Percentiles rank a stretch among this genome's conserved stretches.
phyloP scores from a whole-genome alignment of 2,888 invertebrate genomes.

The Caenorhabditis panamensis region DNA sequence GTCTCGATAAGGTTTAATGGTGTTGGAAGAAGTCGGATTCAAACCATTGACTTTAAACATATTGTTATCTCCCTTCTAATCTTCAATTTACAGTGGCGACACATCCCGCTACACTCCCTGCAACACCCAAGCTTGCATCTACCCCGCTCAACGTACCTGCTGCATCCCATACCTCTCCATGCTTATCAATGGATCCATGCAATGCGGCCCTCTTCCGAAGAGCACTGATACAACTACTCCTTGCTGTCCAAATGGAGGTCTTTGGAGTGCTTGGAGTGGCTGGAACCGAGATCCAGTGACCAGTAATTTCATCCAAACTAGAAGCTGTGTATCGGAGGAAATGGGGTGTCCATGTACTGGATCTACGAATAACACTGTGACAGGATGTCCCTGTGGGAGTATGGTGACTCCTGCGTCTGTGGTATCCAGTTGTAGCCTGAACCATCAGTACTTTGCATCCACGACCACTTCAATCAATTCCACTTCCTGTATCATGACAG shows the following conservation, averaged over 20 bases:
- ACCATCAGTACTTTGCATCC: neutral
- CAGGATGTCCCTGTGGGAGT: slow-evolving; percentile 13
- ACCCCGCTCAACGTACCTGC: slow-evolving; percentile 26
- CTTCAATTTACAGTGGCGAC: neutral
- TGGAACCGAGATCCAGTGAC: neutral
- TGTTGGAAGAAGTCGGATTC: too few relatives aligned
- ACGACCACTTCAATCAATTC: neutral
- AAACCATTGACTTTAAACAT: too few relatives aligned
- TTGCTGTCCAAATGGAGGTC: slow-evolving; percentile 37
- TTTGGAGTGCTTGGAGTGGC: slow-evolving; percentile 26
- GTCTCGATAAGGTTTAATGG: too few relatives aligned
- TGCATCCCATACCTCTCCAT: slow-evolving; percentile 31
- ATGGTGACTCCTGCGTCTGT: neutral
- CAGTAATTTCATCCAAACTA: neutral
- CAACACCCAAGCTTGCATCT: slow-evolving; percentile 29
- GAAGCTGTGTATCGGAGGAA: slow-evolving; percentile 10
- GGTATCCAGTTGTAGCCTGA: neutral
- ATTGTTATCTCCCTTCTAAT: too few relatives aligned
- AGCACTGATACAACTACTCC: neutral
- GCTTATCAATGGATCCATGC: slow-evolving; percentile 11
- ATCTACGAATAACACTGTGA: neutral
- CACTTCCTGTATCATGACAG: neutral
- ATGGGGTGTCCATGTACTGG: slow-evolving; percentile 20
- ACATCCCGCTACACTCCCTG: slow-evolving; percentile 3
- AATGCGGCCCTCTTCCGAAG: slow-evolving; percentile 30